Evolutionary conservation across 2,888 invertebrate genomes (phyloP).

Genomic region (Latheticus oryzae): DNA sequence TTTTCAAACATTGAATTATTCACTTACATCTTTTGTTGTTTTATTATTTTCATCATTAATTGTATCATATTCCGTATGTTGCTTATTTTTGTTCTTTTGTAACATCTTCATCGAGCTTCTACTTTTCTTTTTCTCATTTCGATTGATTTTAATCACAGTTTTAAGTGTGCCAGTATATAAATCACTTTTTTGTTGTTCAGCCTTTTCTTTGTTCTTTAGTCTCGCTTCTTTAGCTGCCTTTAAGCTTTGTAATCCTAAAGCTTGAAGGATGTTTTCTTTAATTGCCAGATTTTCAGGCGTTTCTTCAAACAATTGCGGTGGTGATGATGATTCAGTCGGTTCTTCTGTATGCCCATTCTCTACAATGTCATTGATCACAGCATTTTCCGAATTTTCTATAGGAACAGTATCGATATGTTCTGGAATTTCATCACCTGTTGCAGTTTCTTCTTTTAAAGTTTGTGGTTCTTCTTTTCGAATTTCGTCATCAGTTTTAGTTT

Average conservation of each 20-base stretch:
- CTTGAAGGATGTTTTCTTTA: conserved; percentile 80
- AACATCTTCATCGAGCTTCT: conserved; percentile 81
- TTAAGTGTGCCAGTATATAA: conserved; percentile 84
- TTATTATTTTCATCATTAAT: conserved; percentile 67
- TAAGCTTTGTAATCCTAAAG: conserved; percentile 80
- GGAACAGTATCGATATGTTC: too few species aligned
- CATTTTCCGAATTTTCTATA: conserved; percentile 29
- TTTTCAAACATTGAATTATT: conserved; percentile 8
- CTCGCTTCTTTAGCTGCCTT: conserved; percentile 79
- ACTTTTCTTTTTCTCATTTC: conserved; percentile 74
- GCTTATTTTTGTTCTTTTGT: conserved; percentile 75
- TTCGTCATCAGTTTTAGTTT: not conserved
- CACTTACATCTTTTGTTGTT: conserved; percentile 72
- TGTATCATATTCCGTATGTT: conserved; percentile 44
- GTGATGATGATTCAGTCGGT: too few species aligned
- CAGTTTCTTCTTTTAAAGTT: conserved; percentile 14
- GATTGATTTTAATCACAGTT: conserved; percentile 84
- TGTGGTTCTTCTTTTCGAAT: conserved; percentile 2
- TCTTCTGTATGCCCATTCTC: conserved; percentile 1
- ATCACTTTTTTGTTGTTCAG: conserved; percentile 50
- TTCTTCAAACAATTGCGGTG: too few species aligned
- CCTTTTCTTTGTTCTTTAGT: conserved; percentile 51
- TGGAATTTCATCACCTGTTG: conserved; percentile 15
- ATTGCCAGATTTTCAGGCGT: conserved; percentile 55
- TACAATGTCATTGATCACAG: conserved; percentile 25